phyloP scores from a whole-genome alignment of 2,888 invertebrate species.

The Drosophila suboccidentalis region DNA sequence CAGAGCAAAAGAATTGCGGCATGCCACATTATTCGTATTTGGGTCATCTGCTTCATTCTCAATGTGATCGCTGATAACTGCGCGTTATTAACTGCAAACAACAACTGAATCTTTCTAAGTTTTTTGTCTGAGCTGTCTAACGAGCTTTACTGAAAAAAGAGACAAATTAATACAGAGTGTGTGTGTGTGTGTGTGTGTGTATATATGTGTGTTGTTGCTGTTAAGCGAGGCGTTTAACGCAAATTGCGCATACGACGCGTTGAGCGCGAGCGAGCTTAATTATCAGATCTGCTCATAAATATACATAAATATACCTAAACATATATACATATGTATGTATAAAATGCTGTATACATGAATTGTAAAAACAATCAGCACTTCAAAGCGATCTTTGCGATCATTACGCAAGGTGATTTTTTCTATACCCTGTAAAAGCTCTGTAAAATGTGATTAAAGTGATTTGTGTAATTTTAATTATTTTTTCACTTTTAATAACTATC shows the following conservation, averaged over 20 bases:
- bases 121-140: constrained; percentile 23
- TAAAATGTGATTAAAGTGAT: no score
- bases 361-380: not conserved
- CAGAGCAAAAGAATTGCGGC: constrained; percentile 43
- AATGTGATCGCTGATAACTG: constrained; percentile 58
- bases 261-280: constrained; percentile 57
- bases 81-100: constrained; percentile 52
- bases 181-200: constrained; percentile 13
- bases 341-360: not conserved
- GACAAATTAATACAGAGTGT: constrained; percentile 6
- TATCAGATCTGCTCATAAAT: constrained; percentile 29
- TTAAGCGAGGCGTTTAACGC: constrained; percentile 61
- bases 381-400: not conserved
- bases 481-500: no score
- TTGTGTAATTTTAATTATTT: no score
- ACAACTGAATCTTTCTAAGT: constrained; percentile 54
- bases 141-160: constrained; percentile 23
- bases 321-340: not conserved
- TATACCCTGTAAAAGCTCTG: constrained; percentile 4
- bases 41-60: constrained; percentile 50
- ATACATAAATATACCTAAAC: not conserved
- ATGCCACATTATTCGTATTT: constrained; percentile 48
- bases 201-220: constrained; percentile 25
- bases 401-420: not conserved
- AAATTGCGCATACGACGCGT: constrained; percentile 63